Percentiles rank a stretch among this genome's conserved stretches.
Conservation (phyloP, 1,140 invertebrate species). For the Andricus grossulariae region DNA sequence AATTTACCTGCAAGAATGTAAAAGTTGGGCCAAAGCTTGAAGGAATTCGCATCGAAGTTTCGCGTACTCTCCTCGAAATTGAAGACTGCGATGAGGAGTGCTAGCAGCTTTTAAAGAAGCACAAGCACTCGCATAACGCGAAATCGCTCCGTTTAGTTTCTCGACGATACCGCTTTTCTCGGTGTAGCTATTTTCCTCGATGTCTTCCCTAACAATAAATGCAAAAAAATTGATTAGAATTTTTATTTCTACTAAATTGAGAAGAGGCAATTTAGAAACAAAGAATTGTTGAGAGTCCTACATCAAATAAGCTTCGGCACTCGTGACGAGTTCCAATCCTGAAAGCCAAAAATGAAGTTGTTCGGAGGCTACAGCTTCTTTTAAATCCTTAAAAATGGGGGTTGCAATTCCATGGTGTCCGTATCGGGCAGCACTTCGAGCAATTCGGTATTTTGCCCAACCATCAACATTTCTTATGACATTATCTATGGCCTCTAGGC, state of each 20-base stretch:
- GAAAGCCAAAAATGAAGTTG: slow-evolving; percentile 93
- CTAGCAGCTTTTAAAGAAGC: slow-evolving; percentile 85
- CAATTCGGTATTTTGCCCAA: slow-evolving; percentile 93
- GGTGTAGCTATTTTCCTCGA: slow-evolving; percentile 60
- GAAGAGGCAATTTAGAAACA: not conserved
- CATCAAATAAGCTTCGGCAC: slow-evolving; percentile 79
- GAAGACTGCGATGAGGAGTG: slow-evolving; percentile 80
- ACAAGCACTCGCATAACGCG: slow-evolving; percentile 81
- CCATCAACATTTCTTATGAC: slow-evolving; percentile 80
- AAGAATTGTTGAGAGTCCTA: slow-evolving; percentile 62
- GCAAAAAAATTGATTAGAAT: slow-evolving; percentile 8
- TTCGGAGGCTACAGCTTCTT: slow-evolving; percentile 89
- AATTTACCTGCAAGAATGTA: slow-evolving; percentile 81
- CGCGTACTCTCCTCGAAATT: slow-evolving; percentile 88
- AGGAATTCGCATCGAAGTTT: slow-evolving; percentile 86
- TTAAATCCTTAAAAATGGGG: slow-evolving; percentile 81
- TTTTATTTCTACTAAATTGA: not conserved
- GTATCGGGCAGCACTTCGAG: slow-evolving; percentile 88
- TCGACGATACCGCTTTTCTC: slow-evolving; percentile 73
- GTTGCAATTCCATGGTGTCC: slow-evolving; percentile 87
- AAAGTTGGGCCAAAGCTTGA: slow-evolving; percentile 84
- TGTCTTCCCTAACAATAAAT: slow-evolving; percentile 52
- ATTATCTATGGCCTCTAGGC: slow-evolving; percentile 76
- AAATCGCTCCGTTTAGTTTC: slow-evolving; percentile 79
- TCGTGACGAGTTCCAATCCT: slow-evolving; percentile 84